Percentiles rank a stretch among this genome's conserved stretches.
These are phyloP conservation scores for Fukomys damarensis DNA, from an alignment of 2,113 vertebrate genomes.

Conservation along the genomic window DNA sequence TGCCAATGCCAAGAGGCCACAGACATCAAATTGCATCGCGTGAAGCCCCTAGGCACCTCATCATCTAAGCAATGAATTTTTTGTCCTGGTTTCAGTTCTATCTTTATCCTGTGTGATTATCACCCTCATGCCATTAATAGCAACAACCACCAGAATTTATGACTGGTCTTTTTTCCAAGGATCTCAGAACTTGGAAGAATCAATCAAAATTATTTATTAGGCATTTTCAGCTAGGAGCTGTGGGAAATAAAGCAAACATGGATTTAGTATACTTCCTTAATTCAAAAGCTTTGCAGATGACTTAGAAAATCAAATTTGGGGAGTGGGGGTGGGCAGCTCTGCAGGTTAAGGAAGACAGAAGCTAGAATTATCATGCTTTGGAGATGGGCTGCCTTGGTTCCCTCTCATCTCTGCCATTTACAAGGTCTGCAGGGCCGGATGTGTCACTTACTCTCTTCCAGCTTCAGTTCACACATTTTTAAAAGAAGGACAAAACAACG, in stretches of 20 bases:
- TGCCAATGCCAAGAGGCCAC: slow-evolving; percentile 40
- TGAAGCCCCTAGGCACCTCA: neutral
- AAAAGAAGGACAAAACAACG: neutral
- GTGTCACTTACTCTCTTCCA: neutral
- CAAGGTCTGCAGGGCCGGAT: too few relatives aligned
- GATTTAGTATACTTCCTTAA: slow-evolving; percentile 58
- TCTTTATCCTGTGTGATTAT: slow-evolving; percentile 44
- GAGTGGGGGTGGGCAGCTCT: neutral
- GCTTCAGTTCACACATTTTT: neutral
- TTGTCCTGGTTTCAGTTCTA: slow-evolving; percentile 27
- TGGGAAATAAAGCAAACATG: slow-evolving; percentile 57
- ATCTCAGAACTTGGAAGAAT: slow-evolving; percentile 67
- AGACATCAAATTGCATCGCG: neutral
- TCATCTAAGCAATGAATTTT: slow-evolving; percentile 58
- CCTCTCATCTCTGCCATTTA: neutral
- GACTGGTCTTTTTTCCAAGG: slow-evolving; percentile 67
- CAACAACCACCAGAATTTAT: slow-evolving; percentile 69
- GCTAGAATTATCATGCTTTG: neutral
- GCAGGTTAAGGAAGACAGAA: neutral
- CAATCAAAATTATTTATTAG: slow-evolving; percentile 77
- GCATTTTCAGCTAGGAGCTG: slow-evolving; percentile 47
- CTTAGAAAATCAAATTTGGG: neutral
- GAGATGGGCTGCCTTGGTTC: neutral
- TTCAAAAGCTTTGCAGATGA: slow-evolving; percentile 44
- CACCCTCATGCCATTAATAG: slow-evolving; percentile 60